Base-by-base conservation (phyloP, 2,797 vertebrate species). In the Phylloscopus collybita region DNA sequence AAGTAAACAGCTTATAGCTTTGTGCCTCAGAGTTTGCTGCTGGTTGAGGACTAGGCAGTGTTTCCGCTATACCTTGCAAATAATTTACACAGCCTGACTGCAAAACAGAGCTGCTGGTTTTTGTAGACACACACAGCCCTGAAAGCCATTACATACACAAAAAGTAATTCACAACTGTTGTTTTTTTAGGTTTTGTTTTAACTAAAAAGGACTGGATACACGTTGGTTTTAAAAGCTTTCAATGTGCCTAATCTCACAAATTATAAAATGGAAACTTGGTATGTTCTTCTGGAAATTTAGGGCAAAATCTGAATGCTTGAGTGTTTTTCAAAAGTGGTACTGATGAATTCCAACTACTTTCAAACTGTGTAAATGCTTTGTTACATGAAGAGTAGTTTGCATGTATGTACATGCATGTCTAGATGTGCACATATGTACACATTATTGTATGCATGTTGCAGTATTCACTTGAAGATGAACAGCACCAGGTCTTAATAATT, bases 1-100 rank as follows among this genome's bases (percentile, higher is more conserved):
- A 88, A 88, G 84, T 78, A 36, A 95, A 78, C 65, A 71, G 83
- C 57, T 86, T 78, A 67, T 91, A 92, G 92, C 70, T 91, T 96
- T 94, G 40, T 95, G 51, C 67, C 79, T 15, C 64, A 53, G 71
- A 72, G n/a, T 89, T 82, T 76, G 56, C 54, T 27, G 23, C 42
- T 90, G 92, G 26, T 72, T 95, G 49, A 96, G 81, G 57, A 22
- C 51, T 94, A 86, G 91, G 25, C 61, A 90, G 86, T 72, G n/a
- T 80, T 94, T 85, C 75, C 74, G 50, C 74, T 85, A 29, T 91
- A 57, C 62, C 75, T 90, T 84, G 80, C 90, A 97, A 88, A 92
- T 95, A 93, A 93, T 91, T 95, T 82, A 69, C 57, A 66, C 66
- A 90, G 62, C 66, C 59, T 92, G 78, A 65, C 66, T 92, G 79